phyloP scores from a whole-genome alignment of 2,888 invertebrate genomes.

The Apoda limacodes region DNA sequence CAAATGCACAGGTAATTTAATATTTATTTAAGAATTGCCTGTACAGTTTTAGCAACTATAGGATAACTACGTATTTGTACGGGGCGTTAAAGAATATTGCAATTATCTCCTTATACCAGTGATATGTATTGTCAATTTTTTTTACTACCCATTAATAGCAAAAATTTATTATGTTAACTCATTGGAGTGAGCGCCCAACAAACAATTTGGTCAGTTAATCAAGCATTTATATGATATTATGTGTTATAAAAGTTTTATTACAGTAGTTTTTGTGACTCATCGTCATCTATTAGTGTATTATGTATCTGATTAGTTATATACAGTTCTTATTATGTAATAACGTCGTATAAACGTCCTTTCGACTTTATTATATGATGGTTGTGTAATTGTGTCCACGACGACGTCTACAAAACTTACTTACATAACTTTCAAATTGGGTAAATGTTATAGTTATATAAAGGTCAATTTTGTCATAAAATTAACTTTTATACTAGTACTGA shows the following conservation, averaged over 20 bases:
- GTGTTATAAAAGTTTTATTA: slow-evolving; percentile 8
- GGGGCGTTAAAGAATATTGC: too few relatives aligned
- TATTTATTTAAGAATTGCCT: too few relatives aligned
- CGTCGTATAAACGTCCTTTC: slow-evolving; percentile 11
- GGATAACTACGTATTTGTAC: too few relatives aligned
- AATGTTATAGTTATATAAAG: slow-evolving; percentile 7
- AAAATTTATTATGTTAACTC: too few relatives aligned
- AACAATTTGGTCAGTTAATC: slow-evolving; percentile 4
- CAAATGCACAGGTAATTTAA: slow-evolving; percentile 31
- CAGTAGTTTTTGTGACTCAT: slow-evolving; percentile 7
- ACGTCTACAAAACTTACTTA: slow-evolving; percentile 8
- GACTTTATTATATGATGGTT: slow-evolving; percentile 6
- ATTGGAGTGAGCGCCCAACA: too few relatives aligned
- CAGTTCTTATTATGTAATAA: slow-evolving; percentile 11
- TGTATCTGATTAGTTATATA: slow-evolving; percentile 11
- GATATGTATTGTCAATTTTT: too few relatives aligned
- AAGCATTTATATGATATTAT: slow-evolving; percentile 7
- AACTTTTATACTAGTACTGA: too few relatives aligned
- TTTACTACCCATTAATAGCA: too few relatives aligned
- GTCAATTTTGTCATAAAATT: slow-evolving; percentile 8
- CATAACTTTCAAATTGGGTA: slow-evolving; percentile 8
- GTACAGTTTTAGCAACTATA: too few relatives aligned
- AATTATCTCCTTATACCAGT: too few relatives aligned
- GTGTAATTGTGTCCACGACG: slow-evolving; percentile 6
- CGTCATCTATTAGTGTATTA: slow-evolving; percentile 12